Evolutionary conservation across 2,797 vertebrate species (phyloP).

Genomic region (Cynopterus sphinx): DNA sequence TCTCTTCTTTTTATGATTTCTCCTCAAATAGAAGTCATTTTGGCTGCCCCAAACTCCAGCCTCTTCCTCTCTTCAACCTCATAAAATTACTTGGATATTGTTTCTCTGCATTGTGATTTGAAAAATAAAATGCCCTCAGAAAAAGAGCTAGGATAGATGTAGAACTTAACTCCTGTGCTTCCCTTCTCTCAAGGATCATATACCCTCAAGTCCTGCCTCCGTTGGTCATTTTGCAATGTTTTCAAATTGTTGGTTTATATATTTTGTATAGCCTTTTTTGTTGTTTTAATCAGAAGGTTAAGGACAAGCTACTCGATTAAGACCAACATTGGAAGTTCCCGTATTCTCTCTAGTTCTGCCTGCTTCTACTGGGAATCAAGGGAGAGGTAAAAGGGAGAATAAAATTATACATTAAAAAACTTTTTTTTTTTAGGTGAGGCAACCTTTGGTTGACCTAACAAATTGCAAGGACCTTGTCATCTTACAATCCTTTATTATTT

Average conservation of each 20-base stretch:
- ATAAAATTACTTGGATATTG: neutral
- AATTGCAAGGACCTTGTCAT: no score
- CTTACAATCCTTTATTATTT: no score
- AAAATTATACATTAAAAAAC: neutral
- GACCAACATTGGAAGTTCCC: neutral
- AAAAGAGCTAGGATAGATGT: neutral
- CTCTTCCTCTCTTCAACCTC: neutral
- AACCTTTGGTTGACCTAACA: no score
- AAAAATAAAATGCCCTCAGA: neutral
- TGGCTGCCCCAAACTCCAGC: neutral
- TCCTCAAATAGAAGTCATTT: neutral
- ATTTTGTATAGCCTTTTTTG: neutral
- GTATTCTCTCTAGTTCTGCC: neutral
- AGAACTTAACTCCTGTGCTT: neutral
- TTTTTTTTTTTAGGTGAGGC: no score
- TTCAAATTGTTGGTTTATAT: neutral
- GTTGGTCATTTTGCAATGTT: neutral
- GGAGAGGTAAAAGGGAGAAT: neutral
- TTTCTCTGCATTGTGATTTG: neutral
- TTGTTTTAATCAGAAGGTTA: neutral
- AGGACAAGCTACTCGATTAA: neutral
- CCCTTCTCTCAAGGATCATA: neutral
- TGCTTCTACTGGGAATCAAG: neutral
- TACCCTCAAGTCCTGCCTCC: neutral
- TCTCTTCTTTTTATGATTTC: neutral